Evolutionary conservation across 2,888 invertebrate species (phyloP), one percentile per base, ranked within the genome.

Genomic region (Leptopilina drosophilae): DNA sequence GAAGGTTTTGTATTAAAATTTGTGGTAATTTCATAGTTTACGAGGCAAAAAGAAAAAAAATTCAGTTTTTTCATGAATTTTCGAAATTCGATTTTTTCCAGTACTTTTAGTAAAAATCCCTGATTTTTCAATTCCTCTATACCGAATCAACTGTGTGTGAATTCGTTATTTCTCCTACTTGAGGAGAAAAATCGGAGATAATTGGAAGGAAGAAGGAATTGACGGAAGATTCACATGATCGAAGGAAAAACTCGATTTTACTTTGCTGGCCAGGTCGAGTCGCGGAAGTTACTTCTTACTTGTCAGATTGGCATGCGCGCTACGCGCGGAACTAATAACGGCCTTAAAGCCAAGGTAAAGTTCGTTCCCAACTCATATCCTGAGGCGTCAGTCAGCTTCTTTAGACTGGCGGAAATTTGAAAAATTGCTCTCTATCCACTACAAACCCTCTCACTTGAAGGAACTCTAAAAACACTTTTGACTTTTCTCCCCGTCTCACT

Each of bases 281-380:
- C 83, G 82, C 85, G 87, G 88, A 90, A 90, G 89, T 90, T 90
- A 86, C 87, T 86, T 88, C 89, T 88, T 87, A 85, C 88, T 87
- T 86, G 87, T 88, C 87, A 87, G 88, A 90, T 88, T 88, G 88
- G 87, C 87, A 87, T 88, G 85, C 87, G 85, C 84, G 83, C 81
- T 81, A 79, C 82, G 81, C 84, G 86, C 83, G 82, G 83, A 86
- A 86, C 87, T 87, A 87, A 88, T 88, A 87, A 89, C 85, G 84
- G 85, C 81, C 85, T 85, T 87, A 85, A 85, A 88, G 87, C 81
- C 80, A 86, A 86, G 85, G 84, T 81, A 85, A 88, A 88, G 85
- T 87, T 89, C 87, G 87, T 90, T 90, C 87, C 84, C 85, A 85
- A 87, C 87, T 89, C 88, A 88, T 90, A 90, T 90, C 89, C 88